These are phyloP conservation scores for Proteles cristata DNA, from an alignment of 2,113 vertebrate genomes.

Conservation along the genomic window DNA sequence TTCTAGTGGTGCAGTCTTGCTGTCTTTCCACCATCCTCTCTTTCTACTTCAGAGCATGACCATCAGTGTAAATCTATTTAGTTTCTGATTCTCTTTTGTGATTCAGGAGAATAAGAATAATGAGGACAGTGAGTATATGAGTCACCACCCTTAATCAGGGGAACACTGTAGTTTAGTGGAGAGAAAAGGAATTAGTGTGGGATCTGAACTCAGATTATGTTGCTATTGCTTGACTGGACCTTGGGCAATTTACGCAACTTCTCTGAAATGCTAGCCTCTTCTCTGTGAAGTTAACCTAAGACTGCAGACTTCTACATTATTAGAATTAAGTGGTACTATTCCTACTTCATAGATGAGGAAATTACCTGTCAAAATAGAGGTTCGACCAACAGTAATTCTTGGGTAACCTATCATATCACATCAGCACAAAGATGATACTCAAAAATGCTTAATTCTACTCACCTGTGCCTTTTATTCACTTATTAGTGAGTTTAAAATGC, in stretches of 20 bases:
- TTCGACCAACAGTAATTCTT: background rate
- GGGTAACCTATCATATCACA: background rate
- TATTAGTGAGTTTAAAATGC: background rate
- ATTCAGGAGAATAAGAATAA: background rate
- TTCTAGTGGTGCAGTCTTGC: background rate
- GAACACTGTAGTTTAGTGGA: background rate
- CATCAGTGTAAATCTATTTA: background rate
- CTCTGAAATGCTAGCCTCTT: background rate
- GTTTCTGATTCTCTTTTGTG: background rate
- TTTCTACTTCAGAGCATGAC: background rate
- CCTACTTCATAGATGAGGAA: background rate
- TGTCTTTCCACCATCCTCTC: background rate
- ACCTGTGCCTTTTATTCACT: background rate
- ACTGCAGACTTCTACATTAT: background rate
- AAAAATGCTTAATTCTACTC: background rate
- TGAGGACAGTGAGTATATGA: background rate
- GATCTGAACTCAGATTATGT: background rate
- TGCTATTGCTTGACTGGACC: background rate
- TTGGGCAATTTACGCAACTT: background rate
- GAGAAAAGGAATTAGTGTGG: background rate
- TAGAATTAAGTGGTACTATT: background rate
- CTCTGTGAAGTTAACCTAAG: background rate
- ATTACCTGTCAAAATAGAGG: background rate
- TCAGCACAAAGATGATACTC: background rate
- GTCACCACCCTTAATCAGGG: background rate